phyloP scores from a whole-genome alignment of 2,888 invertebrate genomes.

The Lagria hirta region DNA sequence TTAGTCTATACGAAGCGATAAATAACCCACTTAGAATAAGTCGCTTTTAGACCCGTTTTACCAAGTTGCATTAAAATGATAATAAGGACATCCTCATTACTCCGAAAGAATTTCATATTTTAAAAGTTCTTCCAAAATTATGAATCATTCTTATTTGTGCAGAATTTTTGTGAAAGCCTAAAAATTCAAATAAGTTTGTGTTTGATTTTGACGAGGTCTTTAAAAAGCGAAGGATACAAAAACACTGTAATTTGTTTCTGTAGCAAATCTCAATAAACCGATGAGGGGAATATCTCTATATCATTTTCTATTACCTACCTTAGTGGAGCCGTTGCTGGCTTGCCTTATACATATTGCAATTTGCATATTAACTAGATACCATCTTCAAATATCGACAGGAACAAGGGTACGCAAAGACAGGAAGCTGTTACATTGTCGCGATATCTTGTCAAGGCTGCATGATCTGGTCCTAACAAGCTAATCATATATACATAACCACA shows the following conservation, averaged over 20 bases:
- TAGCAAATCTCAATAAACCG: conserved; percentile 37
- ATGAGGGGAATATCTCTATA: conserved; percentile 35
- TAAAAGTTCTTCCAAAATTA: no score
- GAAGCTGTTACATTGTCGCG: conserved; percentile 28
- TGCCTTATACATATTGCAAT: conserved; percentile 51
- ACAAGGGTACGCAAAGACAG: conserved; percentile 32
- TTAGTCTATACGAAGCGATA: no score
- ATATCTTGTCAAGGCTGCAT: conserved; percentile 38
- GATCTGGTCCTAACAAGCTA: conserved; percentile 39
- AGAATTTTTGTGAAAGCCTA: no score
- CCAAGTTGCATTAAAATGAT: conserved; percentile 4
- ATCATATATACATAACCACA: conserved; percentile 40
- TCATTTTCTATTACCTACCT: conserved; percentile 41
- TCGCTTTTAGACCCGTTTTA: no score
- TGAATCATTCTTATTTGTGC: no score
- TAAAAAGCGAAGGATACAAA: no score
- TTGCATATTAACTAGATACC: conserved; percentile 55
- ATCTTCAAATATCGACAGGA: conserved; percentile 54
- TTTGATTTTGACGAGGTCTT: no score
- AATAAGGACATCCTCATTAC: conserved; percentile 11
- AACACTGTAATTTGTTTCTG: no score
- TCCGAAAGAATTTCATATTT: no score
- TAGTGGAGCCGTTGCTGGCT: conserved; percentile 42
- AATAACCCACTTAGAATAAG: no score
- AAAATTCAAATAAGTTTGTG: no score